Percentiles rank a stretch among this genome's conserved stretches.
Conservation (phyloP, 2,113 vertebrate species). For the Scytalopus superciliaris region DNA sequence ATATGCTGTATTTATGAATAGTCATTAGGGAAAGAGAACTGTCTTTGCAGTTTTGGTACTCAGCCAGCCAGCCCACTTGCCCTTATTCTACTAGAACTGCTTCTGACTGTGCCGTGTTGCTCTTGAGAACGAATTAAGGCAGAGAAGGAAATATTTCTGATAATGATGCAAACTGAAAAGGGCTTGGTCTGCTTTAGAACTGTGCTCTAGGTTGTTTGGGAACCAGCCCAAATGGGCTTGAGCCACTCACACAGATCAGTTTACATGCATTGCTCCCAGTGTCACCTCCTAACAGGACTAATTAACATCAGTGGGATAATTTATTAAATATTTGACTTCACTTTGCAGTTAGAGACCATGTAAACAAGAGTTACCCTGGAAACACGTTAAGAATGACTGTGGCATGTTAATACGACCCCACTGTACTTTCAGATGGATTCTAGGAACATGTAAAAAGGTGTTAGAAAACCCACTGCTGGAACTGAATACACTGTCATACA, state of each 20-base stretch:
- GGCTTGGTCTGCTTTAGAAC: background rate
- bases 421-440: conserved; percentile 50
- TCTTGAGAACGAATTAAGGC: background rate
- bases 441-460: background rate
- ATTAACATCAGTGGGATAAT: conserved; percentile 15
- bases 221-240: background rate
- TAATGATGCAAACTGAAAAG: background rate
- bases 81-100: background rate
- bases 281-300: conserved; percentile 1
- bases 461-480: background rate
- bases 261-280: background rate
- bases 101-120: background rate
- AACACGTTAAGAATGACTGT: background rate
- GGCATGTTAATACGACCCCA: background rate
- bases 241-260: background rate
- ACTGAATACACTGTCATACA: background rate
- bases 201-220: background rate
- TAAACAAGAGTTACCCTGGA: background rate
- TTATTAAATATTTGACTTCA: conserved; percentile 13
- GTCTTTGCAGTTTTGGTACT: background rate
- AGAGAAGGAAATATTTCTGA: conserved; percentile 21
- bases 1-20: conserved; percentile 11
- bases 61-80: conserved; percentile 2
- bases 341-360: background rate
- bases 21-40: background rate